Base-by-base conservation (phyloP, 2,113 vertebrate species). In the Pardalotus punctatus region DNA sequence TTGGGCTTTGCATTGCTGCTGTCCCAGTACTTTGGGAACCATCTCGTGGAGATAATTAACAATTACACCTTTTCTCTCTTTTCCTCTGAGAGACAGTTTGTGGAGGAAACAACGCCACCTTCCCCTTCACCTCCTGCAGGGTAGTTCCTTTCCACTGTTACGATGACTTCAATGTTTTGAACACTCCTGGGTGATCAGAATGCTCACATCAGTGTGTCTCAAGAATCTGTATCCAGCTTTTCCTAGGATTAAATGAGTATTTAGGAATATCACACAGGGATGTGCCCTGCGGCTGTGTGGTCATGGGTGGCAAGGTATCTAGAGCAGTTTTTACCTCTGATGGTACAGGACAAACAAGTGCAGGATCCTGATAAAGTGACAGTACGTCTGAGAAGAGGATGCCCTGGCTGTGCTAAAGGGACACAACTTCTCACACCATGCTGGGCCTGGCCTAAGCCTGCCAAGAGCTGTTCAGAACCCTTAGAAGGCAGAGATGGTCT, bases 21-120 rank as follows among this genome's bases (percentile, higher is more conserved):
- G 29, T 95, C 78, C 92, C 87, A 93, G 73, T 93, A 81, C 73
- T 93, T 94, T 2, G 81, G 81, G 93, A 96, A 95, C 95, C 94
- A 89, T 96, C 93, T 97, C 48, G 36, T 94, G 92, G 90, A 95
- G 95, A 93, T 89, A 85, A 81, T 91, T 94, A 93, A 96, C 77
- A 94, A 96, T 51, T 96, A 51, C 92, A 95, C 48, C 43, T 93
- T 87, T 93, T 85, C 51, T 58, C 33, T 80, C 48, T 88, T 93
- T 73, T 71, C 64, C 45, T 89, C 69, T 33, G 65, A 94, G 77
- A 89, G 35, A 38, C 9, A 20, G 6, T 66, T 89, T 87, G 65
- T 74, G 43, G 36, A 84, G 65, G 35, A 91, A 78, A 74, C 67
- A 86, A 35, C 3, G 1, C 67, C 56, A 31, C 35, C 69, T 73